Conservation (phyloP, 2,797 vertebrate species). For the Luscinia megarhynchos region DNA sequence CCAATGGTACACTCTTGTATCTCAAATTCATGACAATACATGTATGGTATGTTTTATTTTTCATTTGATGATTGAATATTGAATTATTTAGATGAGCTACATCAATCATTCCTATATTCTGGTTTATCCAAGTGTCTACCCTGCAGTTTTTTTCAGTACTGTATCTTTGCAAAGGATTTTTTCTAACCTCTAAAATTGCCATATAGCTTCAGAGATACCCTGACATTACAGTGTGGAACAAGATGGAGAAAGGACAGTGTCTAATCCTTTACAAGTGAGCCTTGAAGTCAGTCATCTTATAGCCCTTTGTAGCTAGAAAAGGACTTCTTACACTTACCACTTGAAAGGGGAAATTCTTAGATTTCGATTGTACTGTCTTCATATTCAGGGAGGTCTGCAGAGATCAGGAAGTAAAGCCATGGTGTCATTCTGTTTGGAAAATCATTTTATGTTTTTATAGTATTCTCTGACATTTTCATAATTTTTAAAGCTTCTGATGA, state of each 20-base stretch:
- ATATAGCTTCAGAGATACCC: slow-evolving; percentile 17
- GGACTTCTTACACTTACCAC: slow-evolving; percentile 10
- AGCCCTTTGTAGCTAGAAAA: slow-evolving; percentile 32
- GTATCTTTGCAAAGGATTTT: slow-evolving; percentile 8
- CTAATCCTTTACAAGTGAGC: slow-evolving; percentile 37
- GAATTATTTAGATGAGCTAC: slow-evolving; percentile 50
- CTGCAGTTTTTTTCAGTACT: background rate
- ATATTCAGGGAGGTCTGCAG: background rate
- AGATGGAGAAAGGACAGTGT: slow-evolving; percentile 37
- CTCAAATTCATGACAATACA: background rate
- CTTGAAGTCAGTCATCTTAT: slow-evolving; percentile 50
- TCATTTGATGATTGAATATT: slow-evolving; percentile 1
- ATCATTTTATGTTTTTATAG: slow-evolving; percentile 12
- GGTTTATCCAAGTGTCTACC: background rate
- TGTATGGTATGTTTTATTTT: slow-evolving; percentile 1
- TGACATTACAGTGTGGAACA: slow-evolving; percentile 20
- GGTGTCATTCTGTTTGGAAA: background rate
- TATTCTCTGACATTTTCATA: background rate
- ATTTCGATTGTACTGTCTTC: background rate
- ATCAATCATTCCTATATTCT: slow-evolving; percentile 21
- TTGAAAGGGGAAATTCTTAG: slow-evolving; percentile 40
- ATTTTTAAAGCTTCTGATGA: background rate
- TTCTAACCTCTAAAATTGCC: slow-evolving; percentile 27
- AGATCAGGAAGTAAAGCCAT: background rate
- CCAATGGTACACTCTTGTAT: background rate